These are phyloP conservation scores for Anabacerthia variegaticeps DNA, from an alignment of 2,797 vertebrate genomes.

Conservation along the genomic window DNA sequence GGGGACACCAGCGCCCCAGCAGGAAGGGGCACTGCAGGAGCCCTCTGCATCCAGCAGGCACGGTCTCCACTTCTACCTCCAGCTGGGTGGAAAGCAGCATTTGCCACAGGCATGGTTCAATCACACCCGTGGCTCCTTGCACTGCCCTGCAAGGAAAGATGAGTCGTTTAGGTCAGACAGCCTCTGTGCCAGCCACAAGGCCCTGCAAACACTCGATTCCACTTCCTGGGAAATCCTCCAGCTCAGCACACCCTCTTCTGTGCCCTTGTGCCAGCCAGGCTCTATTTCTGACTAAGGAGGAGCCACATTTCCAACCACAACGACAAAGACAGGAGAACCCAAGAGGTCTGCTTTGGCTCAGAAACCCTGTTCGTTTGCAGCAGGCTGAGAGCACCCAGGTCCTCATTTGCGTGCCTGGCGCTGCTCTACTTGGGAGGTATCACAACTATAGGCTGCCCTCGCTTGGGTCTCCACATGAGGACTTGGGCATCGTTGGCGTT, in stretches of 20 bases:
- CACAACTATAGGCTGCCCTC: slow-evolving; percentile 90
- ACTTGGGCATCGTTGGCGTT: slow-evolving; percentile 98
- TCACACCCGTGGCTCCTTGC: slow-evolving; percentile 32
- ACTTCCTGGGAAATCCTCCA: slow-evolving; percentile 59
- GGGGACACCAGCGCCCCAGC: not conserved
- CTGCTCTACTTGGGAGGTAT: slow-evolving; percentile 91
- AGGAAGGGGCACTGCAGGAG: not conserved
- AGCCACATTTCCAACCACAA: slow-evolving; percentile 39
- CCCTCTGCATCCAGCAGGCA: slow-evolving; percentile 36
- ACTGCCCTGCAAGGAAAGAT: slow-evolving; percentile 28
- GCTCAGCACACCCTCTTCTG: slow-evolving; percentile 44
- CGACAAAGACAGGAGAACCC: slow-evolving; percentile 68
- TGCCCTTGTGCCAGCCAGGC: not conserved
- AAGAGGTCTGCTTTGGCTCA: slow-evolving; percentile 74
- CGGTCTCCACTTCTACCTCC: slow-evolving; percentile 25
- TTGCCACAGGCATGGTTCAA: slow-evolving; percentile 65
- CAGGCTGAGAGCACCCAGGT: slow-evolving; percentile 9
- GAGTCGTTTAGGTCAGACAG: slow-evolving; percentile 44
- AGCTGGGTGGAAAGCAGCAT: slow-evolving; percentile 62
- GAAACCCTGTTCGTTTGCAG: slow-evolving; percentile 50
- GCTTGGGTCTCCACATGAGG: slow-evolving; percentile 97
- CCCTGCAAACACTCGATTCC: slow-evolving; percentile 30
- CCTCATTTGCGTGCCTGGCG: not conserved
- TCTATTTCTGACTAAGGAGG: slow-evolving; percentile 52
- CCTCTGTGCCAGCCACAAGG: slow-evolving; percentile 43